Evolutionary conservation across 2,113 vertebrate species (phyloP).

Genomic region (Diadophis punctatus): DNA sequence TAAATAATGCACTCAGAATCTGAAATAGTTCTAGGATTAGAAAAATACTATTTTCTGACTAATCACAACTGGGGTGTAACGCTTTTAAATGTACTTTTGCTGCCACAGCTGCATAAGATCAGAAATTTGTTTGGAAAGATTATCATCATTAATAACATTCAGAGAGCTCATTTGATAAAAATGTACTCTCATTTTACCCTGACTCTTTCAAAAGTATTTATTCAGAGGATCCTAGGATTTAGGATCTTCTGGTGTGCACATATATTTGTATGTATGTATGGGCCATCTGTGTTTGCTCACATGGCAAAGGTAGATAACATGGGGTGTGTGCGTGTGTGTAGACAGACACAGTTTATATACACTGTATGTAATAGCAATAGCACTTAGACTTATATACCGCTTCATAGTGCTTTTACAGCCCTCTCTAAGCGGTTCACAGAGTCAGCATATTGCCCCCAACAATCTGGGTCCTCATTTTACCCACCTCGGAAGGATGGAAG

Average conservation of each 20-base stretch:
- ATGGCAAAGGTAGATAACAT: not conserved
- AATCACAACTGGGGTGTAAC: not conserved
- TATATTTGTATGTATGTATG: not conserved
- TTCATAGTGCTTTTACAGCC: too few relatives aligned
- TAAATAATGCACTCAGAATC: not conserved
- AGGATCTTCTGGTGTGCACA: not conserved
- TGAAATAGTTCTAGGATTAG: not conserved
- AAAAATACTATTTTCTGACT: not conserved
- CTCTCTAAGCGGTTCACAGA: too few relatives aligned
- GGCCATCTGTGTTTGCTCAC: not conserved
- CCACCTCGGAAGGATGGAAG: too few relatives aligned
- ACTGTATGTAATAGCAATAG: too few relatives aligned
- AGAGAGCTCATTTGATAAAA: not conserved
- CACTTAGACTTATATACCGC: too few relatives aligned
- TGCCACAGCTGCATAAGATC: not conserved
- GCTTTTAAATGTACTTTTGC: not conserved
- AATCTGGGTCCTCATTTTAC: too few relatives aligned
- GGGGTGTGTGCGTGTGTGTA: not conserved
- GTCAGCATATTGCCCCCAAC: too few relatives aligned
- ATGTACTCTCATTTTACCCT: not conserved
- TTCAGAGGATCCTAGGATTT: not conserved
- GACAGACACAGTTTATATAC: not conserved
- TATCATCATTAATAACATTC: not conserved
- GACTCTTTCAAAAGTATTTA: not conserved
- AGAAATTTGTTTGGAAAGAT: not conserved